Percentiles rank a stretch among this genome's conserved stretches.
These are phyloP conservation scores for Thalassoma bifasciatum DNA, from an alignment of 2,113 vertebrate species.

Conservation along the genomic window DNA sequence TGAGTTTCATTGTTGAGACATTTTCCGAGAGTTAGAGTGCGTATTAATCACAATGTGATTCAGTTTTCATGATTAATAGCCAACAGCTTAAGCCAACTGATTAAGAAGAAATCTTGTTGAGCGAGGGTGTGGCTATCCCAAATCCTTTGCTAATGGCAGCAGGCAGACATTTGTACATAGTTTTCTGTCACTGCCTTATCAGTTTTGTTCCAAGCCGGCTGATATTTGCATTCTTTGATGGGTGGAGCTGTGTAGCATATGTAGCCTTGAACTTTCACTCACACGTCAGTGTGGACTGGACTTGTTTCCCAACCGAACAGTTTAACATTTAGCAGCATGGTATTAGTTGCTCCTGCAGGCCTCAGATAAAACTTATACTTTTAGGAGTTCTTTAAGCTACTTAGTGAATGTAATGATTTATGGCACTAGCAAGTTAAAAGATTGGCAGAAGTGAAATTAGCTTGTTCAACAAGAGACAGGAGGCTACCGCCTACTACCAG, in stretches of 20 bases:
- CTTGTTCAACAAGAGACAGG: background rate
- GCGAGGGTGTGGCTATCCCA: constrained; percentile 4
- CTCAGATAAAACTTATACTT: constrained; percentile 23
- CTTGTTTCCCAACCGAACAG: background rate
- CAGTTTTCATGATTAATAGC: constrained; percentile 8
- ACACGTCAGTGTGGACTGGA: constrained; percentile 3
- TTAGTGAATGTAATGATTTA: constrained; percentile 20
- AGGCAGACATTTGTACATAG: background rate
- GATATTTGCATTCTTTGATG: constrained; percentile 60
- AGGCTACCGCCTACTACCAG: background rate
- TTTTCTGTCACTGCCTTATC: constrained; percentile 36
- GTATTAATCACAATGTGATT: constrained; percentile 27
- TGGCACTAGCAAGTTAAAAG: background rate
- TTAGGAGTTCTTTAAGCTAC: constrained; percentile 12
- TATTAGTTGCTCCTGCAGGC: constrained; percentile 4
- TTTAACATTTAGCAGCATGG: background rate
- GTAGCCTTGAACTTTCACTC: constrained; percentile 8
- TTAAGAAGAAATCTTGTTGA: background rate
- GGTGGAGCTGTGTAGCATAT: constrained; percentile 28
- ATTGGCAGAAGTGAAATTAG: background rate
- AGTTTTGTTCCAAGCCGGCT: constrained; percentile 25
- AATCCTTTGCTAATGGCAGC: background rate
- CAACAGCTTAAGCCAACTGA: background rate
- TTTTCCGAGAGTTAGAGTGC: constrained; percentile 19
- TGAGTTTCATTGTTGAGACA: constrained; percentile 33